A percentile compares a stretch with the other conserved stretches of the same genome.
Conservation (phyloP, 1,140 invertebrate species). For the Mamestra configurata region DNA sequence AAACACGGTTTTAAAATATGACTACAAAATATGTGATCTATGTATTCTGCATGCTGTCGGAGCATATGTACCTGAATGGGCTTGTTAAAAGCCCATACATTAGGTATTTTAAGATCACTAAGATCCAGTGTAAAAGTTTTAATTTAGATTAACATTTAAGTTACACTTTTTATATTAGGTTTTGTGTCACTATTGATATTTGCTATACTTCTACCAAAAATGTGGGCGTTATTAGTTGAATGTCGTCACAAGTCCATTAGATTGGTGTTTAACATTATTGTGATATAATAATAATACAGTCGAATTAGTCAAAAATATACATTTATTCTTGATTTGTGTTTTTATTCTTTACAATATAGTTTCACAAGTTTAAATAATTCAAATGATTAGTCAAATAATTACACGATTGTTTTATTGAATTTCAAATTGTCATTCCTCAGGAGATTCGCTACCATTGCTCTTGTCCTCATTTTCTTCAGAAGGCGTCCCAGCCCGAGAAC, state of each 20-base stretch:
- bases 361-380: too few relatives aligned
- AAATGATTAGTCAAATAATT: too few relatives aligned
- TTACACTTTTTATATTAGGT: too few relatives aligned
- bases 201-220: too few relatives aligned
- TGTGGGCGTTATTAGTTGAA: too few relatives aligned
- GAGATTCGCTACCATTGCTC: slow-evolving; percentile 63
- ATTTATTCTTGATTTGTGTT: slow-evolving; percentile 9
- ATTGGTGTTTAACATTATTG: not conserved
- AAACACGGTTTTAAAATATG: not conserved
- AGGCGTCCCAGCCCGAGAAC: slow-evolving; percentile 78
- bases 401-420: not conserved
- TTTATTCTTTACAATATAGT: slow-evolving; percentile 10
- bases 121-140: not conserved
- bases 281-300: slow-evolving; percentile 28
- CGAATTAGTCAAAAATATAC: slow-evolving; percentile 34
- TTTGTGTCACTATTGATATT: too few relatives aligned
- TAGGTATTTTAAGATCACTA: not conserved
- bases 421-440: slow-evolving; percentile 18
- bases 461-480: slow-evolving; percentile 79
- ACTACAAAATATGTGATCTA: not conserved
- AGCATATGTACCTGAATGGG: slow-evolving; percentile 19
- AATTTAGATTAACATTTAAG: too few relatives aligned
- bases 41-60: not conserved
- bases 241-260: not conserved
- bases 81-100: not conserved